phyloP scores from a whole-genome alignment of 2,113 vertebrate genomes.

The Sinocyclocheilus anophthalmus region DNA sequence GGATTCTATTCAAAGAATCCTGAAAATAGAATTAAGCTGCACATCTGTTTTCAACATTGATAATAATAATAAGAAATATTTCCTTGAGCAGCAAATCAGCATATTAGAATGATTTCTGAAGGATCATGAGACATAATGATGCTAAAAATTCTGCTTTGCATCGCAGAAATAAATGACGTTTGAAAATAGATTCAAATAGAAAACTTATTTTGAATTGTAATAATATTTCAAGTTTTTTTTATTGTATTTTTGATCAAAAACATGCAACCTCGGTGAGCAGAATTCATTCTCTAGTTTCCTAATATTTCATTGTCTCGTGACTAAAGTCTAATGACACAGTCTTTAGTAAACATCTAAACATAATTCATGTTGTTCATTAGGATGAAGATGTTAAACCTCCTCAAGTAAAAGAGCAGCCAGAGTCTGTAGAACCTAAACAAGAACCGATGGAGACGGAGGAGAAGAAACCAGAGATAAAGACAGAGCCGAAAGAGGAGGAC shows the following conservation, averaged over 20 bases:
- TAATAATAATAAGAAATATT: neutral
- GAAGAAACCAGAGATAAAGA: constrained; percentile 88
- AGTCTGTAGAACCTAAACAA: constrained; percentile 78
- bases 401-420: constrained; percentile 81
- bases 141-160: neutral
- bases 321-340: neutral
- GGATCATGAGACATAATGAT: neutral
- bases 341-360: neutral
- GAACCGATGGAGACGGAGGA: constrained; percentile 93
- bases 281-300: neutral
- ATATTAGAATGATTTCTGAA: neutral
- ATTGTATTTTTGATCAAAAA: neutral
- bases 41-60: too few relatives aligned
- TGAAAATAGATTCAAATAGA: neutral
- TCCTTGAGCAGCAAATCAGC: neutral
- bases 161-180: neutral
- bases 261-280: neutral
- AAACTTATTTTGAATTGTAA: neutral
- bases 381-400: constrained; percentile 82
- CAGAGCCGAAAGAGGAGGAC: constrained; percentile 88
- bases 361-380: neutral
- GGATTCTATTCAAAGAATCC: too few relatives aligned
- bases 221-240: neutral
- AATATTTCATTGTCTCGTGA: neutral
- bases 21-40: too few relatives aligned